Conservation (phyloP, 2,888 invertebrate species). For the Pheosia gnoma region DNA sequence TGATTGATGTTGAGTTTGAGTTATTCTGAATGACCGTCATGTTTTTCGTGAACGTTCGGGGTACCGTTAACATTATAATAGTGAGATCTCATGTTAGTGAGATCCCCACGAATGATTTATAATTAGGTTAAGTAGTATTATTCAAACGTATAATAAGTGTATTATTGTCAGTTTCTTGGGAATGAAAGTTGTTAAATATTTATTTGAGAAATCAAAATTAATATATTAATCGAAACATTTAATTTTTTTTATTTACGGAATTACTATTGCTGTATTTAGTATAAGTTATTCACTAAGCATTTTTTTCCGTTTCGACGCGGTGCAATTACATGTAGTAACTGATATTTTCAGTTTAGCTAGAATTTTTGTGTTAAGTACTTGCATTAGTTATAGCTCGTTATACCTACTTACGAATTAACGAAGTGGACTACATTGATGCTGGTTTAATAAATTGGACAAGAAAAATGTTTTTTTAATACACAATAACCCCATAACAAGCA, state of each 20-base stretch:
- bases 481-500: too few relatives aligned
- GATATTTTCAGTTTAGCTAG: conserved; percentile 56
- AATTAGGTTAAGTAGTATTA: conserved; percentile 64
- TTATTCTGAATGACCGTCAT: conserved; percentile 28
- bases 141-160: conserved; percentile 40
- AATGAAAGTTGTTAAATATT: conserved; percentile 52
- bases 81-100: conserved; percentile 52
- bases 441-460: conserved; percentile 70
- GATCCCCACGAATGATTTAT: conserved; percentile 59
- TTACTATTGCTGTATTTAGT: conserved; percentile 35
- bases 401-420: conserved; percentile 52
- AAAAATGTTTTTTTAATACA: conserved; percentile 48
- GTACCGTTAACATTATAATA: conserved; percentile 35
- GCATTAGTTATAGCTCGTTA: conserved; percentile 50
- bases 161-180: conserved; percentile 33
- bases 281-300: conserved; percentile 63
- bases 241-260: conserved; percentile 59
- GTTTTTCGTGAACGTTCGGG: conserved; percentile 15
- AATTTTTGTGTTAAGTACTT: conserved; percentile 49
- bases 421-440: conserved; percentile 59
- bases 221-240: conserved; percentile 54
- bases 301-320: conserved; percentile 66
- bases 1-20: conserved; percentile 32
- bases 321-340: conserved; percentile 72
- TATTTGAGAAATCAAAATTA: conserved; percentile 68